phyloP scores from a whole-genome alignment of 1,140 invertebrate species.

The Rhagoletis zephyria region DNA sequence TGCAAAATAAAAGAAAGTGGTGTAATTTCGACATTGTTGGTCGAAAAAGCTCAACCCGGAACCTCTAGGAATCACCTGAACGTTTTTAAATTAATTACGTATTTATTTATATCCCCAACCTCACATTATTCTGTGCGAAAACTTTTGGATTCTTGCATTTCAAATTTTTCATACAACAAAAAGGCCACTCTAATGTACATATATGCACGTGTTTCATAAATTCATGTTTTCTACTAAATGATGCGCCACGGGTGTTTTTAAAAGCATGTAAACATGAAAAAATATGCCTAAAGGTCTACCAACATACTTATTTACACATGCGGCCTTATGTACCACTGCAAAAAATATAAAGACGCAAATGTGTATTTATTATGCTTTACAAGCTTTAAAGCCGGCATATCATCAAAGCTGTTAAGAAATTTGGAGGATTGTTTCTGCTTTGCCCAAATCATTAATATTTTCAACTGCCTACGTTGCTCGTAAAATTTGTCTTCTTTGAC shows the following conservation, averaged over 20 bases:
- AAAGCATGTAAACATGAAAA: constrained; percentile 30
- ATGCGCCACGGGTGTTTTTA: constrained; percentile 29
- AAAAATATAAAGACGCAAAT: neutral
- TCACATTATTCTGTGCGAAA: too few species aligned
- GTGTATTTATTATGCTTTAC: constrained; percentile 1
- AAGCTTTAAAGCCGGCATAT: neutral
- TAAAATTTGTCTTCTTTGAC: neutral
- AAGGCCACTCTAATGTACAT: too few species aligned
- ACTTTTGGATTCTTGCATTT: too few species aligned
- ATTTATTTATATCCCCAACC: too few species aligned
- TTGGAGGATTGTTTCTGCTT: constrained; percentile 17
- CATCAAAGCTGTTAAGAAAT: constrained; percentile 11
- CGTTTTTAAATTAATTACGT: too few species aligned
- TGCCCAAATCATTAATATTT: neutral
- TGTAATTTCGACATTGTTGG: too few species aligned
- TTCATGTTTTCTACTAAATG: neutral
- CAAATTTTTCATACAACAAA: too few species aligned
- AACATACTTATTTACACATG: neutral
- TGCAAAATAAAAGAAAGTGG: too few species aligned
- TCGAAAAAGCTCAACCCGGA: too few species aligned
- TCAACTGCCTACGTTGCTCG: neutral
- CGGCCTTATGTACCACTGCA: too few species aligned
- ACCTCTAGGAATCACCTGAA: too few species aligned
- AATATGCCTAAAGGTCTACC: neutral
- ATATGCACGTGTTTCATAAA: neutral